phyloP scores from a whole-genome alignment of 2,113 vertebrate species.

The Varanus komodoensis region DNA sequence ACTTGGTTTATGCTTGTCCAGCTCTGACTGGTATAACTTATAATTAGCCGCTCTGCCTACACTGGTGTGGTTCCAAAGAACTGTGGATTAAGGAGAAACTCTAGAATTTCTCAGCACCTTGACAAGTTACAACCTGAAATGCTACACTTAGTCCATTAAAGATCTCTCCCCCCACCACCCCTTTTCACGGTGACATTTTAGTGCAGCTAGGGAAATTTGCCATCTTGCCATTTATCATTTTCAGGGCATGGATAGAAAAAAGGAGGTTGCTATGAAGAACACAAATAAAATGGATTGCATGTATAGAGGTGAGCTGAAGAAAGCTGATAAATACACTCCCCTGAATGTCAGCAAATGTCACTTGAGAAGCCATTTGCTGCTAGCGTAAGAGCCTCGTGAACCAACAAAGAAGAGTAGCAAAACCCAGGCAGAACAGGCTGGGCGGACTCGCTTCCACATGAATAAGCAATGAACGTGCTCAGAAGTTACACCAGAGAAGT shows the following conservation, averaged over 20 bases:
- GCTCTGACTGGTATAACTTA: slow-evolving; percentile 89
- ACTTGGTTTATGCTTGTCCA: slow-evolving; percentile 82
- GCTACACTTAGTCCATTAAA: slow-evolving; percentile 99
- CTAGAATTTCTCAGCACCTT: slow-evolving; percentile 94
- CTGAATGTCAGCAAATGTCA: slow-evolving; percentile 99
- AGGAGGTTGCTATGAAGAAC: slow-evolving; percentile 87
- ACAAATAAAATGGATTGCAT: slow-evolving; percentile 94
- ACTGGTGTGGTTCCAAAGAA: slow-evolving; percentile 86
- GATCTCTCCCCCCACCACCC: slow-evolving; percentile 82
- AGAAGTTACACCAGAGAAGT: slow-evolving; percentile 89
- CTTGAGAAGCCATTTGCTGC: slow-evolving; percentile 96
- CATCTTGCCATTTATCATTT: slow-evolving; percentile 95
- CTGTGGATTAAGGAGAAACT: slow-evolving; percentile 85
- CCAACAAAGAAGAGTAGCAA: slow-evolving; percentile 89
- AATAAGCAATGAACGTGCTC: slow-evolving; percentile 94
- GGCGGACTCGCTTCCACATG: slow-evolving; percentile 93
- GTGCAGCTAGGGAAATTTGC: slow-evolving; percentile 87
- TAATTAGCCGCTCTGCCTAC: slow-evolving; percentile 93
- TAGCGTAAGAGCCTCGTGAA: slow-evolving; percentile 90
- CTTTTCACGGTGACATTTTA: slow-evolving; percentile 92
- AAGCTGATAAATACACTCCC: slow-evolving; percentile 97
- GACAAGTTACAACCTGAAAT: slow-evolving; percentile 98
- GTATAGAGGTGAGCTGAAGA: slow-evolving; percentile 90
- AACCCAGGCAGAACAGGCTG: slow-evolving; percentile 87
- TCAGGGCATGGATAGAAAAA: slow-evolving; percentile 89